Base-by-base conservation (phyloP, 2,888 invertebrate genomes). In the Colletes collaris region DNA sequence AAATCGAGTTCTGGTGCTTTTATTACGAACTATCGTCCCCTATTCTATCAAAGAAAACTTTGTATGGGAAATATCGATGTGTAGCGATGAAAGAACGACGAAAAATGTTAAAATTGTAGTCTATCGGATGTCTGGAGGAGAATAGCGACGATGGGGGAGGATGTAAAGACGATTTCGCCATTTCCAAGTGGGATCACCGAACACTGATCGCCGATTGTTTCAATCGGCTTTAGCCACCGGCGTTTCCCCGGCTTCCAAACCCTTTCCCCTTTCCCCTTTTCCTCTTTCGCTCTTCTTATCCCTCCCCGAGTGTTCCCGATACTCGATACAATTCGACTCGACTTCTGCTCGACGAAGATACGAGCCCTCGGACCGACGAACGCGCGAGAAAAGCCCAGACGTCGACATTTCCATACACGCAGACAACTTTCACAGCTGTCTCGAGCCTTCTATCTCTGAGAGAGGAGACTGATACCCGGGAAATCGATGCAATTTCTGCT, bases 131-230 rank as follows among this genome's bases (percentile, higher is more conserved):
- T 69, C 70, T 77, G 68, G 55, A 68, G 72, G 37, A 4, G 46
- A 58, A 49, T 44, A 65, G 65, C 56, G 50, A 50, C 35, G 62
- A 52, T 58, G 52, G 66, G 66, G 52, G n/a, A 64, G 68, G 77
- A 76, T 74, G 85, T 72, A 76, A 75, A 80, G 82, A 79, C 78
- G 84, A 82, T 84, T 82, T 79, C 70, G 62, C 79, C 71, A 81
- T 84, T 86, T 82, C 76, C 80, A 75, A 87, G 60, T 56, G 72
- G 84, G 86, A 86, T 86, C 87, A 86, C 79, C 81, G 81, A 87
- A 87, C 87, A 86, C 81, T 79, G 87, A 86, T 87, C 87, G 82
- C 62, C 86, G 87, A 86, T 86, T 87, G 86, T 86, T 86, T 87
- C 83, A 87, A 86, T 86, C 86, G 86, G 82, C 86, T 86, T 86